These are phyloP conservation scores for Drosophila pachea DNA, from an alignment of 1,140 invertebrate genomes.

Conservation along the genomic window DNA sequence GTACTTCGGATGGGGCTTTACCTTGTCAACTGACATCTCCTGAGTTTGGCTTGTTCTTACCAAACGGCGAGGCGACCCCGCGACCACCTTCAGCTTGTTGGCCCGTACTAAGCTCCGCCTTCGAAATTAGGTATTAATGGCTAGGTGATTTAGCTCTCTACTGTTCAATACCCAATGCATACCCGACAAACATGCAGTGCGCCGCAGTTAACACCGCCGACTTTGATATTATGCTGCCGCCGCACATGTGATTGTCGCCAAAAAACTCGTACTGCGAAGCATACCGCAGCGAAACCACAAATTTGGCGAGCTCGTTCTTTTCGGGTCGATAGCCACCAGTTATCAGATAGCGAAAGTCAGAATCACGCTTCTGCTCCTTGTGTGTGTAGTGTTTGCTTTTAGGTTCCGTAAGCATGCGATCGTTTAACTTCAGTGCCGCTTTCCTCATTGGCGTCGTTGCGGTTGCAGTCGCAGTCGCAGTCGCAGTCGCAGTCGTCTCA, in stretches of 20 bases:
- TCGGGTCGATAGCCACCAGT: slow-evolving; percentile 57
- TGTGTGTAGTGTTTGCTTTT: too few species aligned
- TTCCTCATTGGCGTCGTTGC: too few species aligned
- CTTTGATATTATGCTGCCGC: slow-evolving; percentile 44
- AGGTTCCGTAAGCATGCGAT: not conserved
- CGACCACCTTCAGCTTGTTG: slow-evolving; percentile 16
- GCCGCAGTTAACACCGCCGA: slow-evolving; percentile 52
- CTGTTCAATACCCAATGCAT: not conserved
- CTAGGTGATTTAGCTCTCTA: not conserved
- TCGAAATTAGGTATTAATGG: not conserved
- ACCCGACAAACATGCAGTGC: slow-evolving; percentile 53
- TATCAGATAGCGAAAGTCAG: slow-evolving; percentile 42
- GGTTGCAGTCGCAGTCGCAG: too few species aligned
- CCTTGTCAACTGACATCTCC: not conserved
- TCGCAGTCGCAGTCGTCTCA: too few species aligned
- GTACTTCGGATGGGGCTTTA: slow-evolving; percentile 44
- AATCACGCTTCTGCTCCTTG: not conserved
- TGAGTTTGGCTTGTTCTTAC: slow-evolving; percentile 15
- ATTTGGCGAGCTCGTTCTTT: slow-evolving; percentile 34
- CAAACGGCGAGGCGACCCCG: slow-evolving; percentile 53
- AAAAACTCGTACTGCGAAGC: slow-evolving; percentile 14
- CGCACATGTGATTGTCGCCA: slow-evolving; percentile 55
- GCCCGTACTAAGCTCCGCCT: not conserved
- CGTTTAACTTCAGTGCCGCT: too few species aligned
- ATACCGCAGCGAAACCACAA: slow-evolving; percentile 29